These are phyloP conservation scores for Hormiphora californensis DNA, from an alignment of 37 sponge, comb jelly and placozoan species.

Conservation along the genomic window DNA sequence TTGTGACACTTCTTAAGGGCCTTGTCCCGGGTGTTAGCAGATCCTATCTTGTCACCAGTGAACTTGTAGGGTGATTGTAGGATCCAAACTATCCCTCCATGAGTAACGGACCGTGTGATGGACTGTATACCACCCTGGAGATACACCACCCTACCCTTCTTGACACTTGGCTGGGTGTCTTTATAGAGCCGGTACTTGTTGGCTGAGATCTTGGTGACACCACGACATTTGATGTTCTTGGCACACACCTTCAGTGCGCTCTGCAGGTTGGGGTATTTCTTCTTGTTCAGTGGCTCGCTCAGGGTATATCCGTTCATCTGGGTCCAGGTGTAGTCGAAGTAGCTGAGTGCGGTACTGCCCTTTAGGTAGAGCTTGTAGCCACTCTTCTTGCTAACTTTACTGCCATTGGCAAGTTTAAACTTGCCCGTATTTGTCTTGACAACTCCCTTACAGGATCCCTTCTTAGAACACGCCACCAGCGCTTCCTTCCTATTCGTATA, in stretches of 20 bases:
- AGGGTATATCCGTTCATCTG: not conserved
- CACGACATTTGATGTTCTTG: not conserved
- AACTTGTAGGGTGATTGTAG: not conserved
- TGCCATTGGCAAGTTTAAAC: not conserved
- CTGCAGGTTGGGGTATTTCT: not conserved
- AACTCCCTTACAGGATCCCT: not conserved
- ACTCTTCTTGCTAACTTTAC: not conserved
- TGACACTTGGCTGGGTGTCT: not conserved
- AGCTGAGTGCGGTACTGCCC: not conserved
- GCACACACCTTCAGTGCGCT: not conserved
- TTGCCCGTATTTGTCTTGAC: not conserved
- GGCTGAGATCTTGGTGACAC: not conserved
- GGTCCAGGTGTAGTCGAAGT: slow-evolving; percentile 6
- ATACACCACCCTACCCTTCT: not conserved
- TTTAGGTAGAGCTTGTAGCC: not conserved
- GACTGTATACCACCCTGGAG: not conserved
- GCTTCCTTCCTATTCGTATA: not conserved
- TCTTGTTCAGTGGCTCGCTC: not conserved
- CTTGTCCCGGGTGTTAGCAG: not conserved
- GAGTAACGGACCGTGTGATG: not conserved
- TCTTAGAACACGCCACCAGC: not conserved
- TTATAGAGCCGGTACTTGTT: not conserved
- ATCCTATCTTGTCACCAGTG: not conserved
- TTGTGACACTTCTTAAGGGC: not conserved
- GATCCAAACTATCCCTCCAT: not conserved